Percentiles rank a stretch among this genome's conserved stretches.
Evolutionary conservation across 2,888 invertebrate species (phyloP).

Genomic region (Dynastes tityus): DNA sequence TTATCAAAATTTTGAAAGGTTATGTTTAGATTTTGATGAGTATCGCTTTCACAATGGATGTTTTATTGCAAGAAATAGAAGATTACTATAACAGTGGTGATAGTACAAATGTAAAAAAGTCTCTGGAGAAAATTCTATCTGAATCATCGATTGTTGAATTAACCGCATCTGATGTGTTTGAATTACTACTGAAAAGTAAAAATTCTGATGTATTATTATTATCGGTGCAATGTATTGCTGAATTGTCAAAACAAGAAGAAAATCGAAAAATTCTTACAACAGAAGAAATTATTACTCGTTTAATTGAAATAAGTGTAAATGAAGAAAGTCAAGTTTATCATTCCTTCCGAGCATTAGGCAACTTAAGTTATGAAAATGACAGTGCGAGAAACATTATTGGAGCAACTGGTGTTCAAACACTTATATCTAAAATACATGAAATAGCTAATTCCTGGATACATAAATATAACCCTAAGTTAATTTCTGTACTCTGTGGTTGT

Average conservation of each 20-base stretch:
- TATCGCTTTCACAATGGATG: constrained; percentile 18
- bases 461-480: constrained; percentile 53
- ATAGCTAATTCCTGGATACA: constrained; percentile 50
- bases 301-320: constrained; percentile 73
- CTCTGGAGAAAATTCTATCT: constrained; percentile 71
- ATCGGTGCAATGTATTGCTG: constrained; percentile 83
- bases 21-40: constrained; percentile 35
- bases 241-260: constrained; percentile 84
- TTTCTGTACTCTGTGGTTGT: constrained; percentile 82
- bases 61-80: constrained; percentile 11
- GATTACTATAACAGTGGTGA: constrained; percentile 17
- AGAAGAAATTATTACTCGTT: constrained; percentile 74
- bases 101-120: constrained; percentile 69
- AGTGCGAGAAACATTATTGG: constrained; percentile 74
- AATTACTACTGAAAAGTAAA: constrained; percentile 69
- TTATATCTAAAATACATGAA: constrained; percentile 61
- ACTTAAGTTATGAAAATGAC: constrained; percentile 92
- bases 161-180: constrained; percentile 70
- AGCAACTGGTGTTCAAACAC: constrained; percentile 62
- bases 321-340: constrained; percentile 78
- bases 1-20: constrained; percentile 1
- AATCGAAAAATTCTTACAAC: constrained; percentile 82
- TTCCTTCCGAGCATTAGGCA: constrained; percentile 87
- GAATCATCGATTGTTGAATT: constrained; percentile 71
- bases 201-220: constrained; percentile 73